phyloP scores from a whole-genome alignment of 1,140 invertebrate genomes.

The Hypsibius dujardini region DNA sequence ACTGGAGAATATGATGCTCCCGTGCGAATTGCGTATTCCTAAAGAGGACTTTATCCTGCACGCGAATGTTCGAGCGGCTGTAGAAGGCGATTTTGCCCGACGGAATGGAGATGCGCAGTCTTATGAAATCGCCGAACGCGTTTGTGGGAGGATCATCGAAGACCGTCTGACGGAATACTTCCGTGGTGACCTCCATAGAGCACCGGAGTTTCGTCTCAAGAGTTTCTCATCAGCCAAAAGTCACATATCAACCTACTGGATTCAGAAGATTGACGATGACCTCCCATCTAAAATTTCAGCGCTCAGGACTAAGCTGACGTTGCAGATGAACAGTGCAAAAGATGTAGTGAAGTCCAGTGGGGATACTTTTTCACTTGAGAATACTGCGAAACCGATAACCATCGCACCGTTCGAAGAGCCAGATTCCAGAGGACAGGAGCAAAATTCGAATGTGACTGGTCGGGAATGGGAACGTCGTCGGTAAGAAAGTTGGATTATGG shows the following conservation, averaged over 20 bases:
- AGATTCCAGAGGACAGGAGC: not conserved
- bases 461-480: too few species aligned
- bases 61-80: not conserved
- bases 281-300: not conserved
- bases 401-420: not conserved
- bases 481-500: too few species aligned
- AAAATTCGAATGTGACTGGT: not conserved
- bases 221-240: not conserved
- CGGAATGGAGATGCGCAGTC: not conserved
- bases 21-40: not conserved
- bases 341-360: not conserved
- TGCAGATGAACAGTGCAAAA: not conserved
- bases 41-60: not conserved
- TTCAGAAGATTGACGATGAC: not conserved
- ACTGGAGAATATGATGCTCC: not conserved
- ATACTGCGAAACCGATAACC: not conserved
- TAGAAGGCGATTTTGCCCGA: not conserved
- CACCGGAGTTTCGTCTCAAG: not conserved
- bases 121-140: not conserved
- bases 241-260: slow-evolving; percentile 1
- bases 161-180: not conserved
- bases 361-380: not conserved
- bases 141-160: not conserved
- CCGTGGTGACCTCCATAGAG: not conserved
- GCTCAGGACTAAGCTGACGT: not conserved